Evolutionary conservation across 2,113 vertebrate species (phyloP), one percentile per base, ranked within the genome.

Genomic region (Sitta europaea): DNA sequence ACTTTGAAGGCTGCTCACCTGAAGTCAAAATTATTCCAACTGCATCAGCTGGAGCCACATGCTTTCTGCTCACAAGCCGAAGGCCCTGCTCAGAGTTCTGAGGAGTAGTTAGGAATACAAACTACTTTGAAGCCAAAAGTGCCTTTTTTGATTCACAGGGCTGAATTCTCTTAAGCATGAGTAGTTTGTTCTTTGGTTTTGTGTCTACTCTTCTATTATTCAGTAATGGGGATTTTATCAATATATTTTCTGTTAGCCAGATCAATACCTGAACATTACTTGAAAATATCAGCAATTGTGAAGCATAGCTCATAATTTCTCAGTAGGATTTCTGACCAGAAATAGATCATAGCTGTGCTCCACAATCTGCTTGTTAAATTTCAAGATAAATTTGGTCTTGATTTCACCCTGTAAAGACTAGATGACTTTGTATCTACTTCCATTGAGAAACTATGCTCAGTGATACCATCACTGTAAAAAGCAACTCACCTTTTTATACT

Each of bases 1-100:
- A 23, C 5, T 16, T 5, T 2, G 59, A 71, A 80, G 43, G 59
- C 21, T 2, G 4, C 62, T 36, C 42, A 10, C 1, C 0, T 1
- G 0, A 11, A 35, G 11, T 4, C 8, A 5, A 45, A 40, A 14
- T 6, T 4, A 58, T 21, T 77, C 47, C 50, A 16, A 5, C 1
- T 11, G 27, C 27, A 45, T 17, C 35, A 70, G 75, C 75, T 54
- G 82, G 21, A 90, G 72, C 53, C 35, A 11, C 25, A 2, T 4
- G 57, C 8, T 61, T 59, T 42, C 59, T 40, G 19, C 19, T 77
- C 75, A 43, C 17, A 50, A 55, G 35, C 71, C 20, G 31, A 79
- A 82, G 14, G 47, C n/a, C 50, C 51, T 28, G 33, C 36, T 55
- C 3, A 1, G 42, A 70, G 70, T 76, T 78, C 76, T 73, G 68